Conservation (phyloP, 2,113 vertebrate genomes). For the Orcinus orca region DNA sequence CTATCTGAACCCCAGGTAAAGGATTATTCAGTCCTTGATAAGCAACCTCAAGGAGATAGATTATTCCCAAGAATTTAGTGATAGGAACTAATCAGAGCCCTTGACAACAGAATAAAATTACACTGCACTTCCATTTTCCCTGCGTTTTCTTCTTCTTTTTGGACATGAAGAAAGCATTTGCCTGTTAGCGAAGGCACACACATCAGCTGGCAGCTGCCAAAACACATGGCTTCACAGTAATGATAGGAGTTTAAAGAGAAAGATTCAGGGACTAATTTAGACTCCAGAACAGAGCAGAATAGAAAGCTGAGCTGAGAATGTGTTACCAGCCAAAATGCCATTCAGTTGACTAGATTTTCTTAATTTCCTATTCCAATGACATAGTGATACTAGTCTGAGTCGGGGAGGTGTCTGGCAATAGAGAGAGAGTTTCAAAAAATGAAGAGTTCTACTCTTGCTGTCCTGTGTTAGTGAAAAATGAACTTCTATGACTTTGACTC, state of each 20-base stretch:
- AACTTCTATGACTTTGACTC: neutral
- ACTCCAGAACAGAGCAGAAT: neutral
- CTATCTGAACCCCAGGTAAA: slow-evolving; percentile 32
- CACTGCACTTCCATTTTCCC: slow-evolving; percentile 54
- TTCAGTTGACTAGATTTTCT: neutral
- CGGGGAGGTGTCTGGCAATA: neutral
- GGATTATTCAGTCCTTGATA: slow-evolving; percentile 57
- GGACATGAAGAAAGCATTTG: slow-evolving; percentile 47
- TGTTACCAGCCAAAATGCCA: neutral
- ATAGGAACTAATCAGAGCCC: slow-evolving; percentile 66
- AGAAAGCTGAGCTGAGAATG: neutral
- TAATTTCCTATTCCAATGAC: neutral
- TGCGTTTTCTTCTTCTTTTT: slow-evolving; percentile 31
- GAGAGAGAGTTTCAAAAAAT: neutral
- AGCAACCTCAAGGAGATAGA: slow-evolving; percentile 68
- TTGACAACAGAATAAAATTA: slow-evolving; percentile 73
- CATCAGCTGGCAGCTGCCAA: neutral
- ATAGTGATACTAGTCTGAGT: neutral
- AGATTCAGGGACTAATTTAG: neutral
- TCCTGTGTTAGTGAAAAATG: neutral
- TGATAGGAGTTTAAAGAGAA: neutral
- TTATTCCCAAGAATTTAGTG: slow-evolving; percentile 70
- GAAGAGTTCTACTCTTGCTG: neutral
- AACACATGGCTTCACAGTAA: neutral
- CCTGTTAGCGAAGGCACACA: slow-evolving; percentile 17